phyloP scores from a whole-genome alignment of 2,797 vertebrate genomes.

The Mallotus villosus region DNA sequence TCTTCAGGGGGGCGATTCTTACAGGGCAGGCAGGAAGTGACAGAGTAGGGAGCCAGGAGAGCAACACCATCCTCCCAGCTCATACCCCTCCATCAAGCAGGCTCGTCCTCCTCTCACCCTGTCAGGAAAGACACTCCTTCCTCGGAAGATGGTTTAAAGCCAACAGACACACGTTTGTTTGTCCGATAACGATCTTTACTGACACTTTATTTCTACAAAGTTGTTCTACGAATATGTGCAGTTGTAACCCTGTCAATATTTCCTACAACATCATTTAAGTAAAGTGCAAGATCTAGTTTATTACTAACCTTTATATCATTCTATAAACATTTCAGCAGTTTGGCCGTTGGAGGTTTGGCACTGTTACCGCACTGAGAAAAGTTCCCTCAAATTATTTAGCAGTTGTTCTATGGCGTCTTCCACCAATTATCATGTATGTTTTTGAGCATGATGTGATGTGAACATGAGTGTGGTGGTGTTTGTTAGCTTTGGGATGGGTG shows the following conservation, averaged over 20 bases:
- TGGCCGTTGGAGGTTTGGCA: too few relatives aligned
- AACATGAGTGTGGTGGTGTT: constrained; percentile 15
- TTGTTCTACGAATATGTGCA: not conserved
- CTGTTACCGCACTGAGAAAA: too few relatives aligned
- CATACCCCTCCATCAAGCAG: constrained; percentile 8
- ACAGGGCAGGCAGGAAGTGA: constrained; percentile 2
- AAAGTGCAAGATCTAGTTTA: not conserved
- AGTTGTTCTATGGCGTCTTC: too few relatives aligned
- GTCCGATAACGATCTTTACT: not conserved
- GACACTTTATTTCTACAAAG: constrained; percentile 2
- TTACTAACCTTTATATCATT: not conserved
- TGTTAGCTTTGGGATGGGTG: constrained; percentile 11
- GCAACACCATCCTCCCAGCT: not conserved
- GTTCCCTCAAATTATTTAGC: too few relatives aligned
- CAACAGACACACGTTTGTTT: constrained; percentile 1
- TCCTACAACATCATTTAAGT: not conserved
- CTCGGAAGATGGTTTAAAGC: not conserved
- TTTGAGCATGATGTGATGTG: not conserved
- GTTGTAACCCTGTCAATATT: too few relatives aligned
- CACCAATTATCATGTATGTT: not conserved
- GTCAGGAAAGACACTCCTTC: not conserved
- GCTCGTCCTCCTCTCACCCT: constrained; percentile 1
- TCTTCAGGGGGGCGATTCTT: constrained; percentile 1
- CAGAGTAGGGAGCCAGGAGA: not conserved
- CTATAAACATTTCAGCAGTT: not conserved